Percentiles rank a stretch among this genome's conserved stretches.
These are phyloP conservation scores for Calliphora vicina DNA, from an alignment of 1,140 invertebrate genomes.

Conservation along the genomic window DNA sequence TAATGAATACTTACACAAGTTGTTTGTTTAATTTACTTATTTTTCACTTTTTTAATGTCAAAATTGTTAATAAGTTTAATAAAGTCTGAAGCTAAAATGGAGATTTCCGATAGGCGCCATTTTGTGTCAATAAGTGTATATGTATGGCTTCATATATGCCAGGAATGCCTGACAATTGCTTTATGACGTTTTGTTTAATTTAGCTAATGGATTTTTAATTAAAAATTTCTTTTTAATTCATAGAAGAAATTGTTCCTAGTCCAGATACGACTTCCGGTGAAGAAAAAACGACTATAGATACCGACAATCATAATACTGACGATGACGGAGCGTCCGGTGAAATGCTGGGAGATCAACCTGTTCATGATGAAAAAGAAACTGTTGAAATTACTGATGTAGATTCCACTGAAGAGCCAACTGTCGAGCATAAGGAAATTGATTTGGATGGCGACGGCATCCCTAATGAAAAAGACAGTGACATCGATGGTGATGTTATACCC, in stretches of 20 bases:
- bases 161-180: neutral
- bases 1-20: neutral
- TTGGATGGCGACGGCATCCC: conserved; percentile 55
- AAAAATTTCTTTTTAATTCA: neutral
- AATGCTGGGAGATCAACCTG: conserved; percentile 58
- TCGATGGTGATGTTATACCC: conserved; percentile 46
- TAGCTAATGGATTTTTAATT: neutral
- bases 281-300: conserved; percentile 56
- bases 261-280: conserved; percentile 66
- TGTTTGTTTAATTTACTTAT: neutral
- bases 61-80: neutral
- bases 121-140: neutral
- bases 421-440: conserved; percentile 43
- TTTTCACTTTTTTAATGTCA: neutral
- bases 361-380: conserved; percentile 60
- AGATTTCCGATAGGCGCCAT: neutral
- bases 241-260: conserved; percentile 48
- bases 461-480: conserved; percentile 48
- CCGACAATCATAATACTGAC: conserved; percentile 44
- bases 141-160: neutral
- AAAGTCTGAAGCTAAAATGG: neutral
- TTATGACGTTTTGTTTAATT: neutral
- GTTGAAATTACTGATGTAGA: conserved; percentile 60
- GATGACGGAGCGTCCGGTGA: conserved; percentile 63
- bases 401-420: conserved; percentile 45